These are phyloP conservation scores for Agrilus mali DNA, from an alignment of 2,888 invertebrate genomes.

Conservation along the genomic window DNA sequence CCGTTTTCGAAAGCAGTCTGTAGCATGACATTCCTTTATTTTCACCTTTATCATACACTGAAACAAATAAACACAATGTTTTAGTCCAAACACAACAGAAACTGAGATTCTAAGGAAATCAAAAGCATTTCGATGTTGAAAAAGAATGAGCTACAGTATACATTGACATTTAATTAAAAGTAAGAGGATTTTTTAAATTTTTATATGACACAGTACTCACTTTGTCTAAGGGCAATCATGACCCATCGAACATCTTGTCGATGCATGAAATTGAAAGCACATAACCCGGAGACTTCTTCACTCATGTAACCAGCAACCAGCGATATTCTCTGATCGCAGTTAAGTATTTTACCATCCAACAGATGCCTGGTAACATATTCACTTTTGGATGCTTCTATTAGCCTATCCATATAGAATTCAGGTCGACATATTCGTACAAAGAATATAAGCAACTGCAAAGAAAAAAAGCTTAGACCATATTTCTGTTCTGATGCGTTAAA, in stretches of 20 bases:
- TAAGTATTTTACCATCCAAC: constrained; percentile 79
- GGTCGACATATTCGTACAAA: constrained; percentile 62
- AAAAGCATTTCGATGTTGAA: not conserved
- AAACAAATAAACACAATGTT: constrained; percentile 17
- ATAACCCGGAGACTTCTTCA: constrained; percentile 76
- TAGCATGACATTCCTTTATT: constrained; percentile 81
- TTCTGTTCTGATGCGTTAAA: too few species aligned
- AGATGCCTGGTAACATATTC: constrained; percentile 85
- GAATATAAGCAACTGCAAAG: constrained; percentile 49
- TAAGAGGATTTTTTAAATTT: not conserved
- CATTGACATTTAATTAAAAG: not conserved
- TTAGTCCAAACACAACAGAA: constrained; percentile 1
- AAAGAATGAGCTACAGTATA: not conserved
- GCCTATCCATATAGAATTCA: constrained; percentile 50
- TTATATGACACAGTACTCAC: constrained; percentile 36
- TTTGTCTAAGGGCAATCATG: constrained; percentile 74
- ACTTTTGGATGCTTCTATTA: constrained; percentile 58
- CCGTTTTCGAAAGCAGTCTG: constrained; percentile 65
- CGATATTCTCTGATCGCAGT: constrained; percentile 84
- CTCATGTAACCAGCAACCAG: constrained; percentile 80
- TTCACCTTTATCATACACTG: constrained; percentile 75
- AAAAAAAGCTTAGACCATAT: too few species aligned
- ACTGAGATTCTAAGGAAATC: not conserved
- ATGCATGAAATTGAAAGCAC: constrained; percentile 84
- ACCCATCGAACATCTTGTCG: constrained; percentile 82